Evolutionary conservation across 2,797 vertebrate genomes (phyloP).

Genomic region (Scarus forsteni): DNA sequence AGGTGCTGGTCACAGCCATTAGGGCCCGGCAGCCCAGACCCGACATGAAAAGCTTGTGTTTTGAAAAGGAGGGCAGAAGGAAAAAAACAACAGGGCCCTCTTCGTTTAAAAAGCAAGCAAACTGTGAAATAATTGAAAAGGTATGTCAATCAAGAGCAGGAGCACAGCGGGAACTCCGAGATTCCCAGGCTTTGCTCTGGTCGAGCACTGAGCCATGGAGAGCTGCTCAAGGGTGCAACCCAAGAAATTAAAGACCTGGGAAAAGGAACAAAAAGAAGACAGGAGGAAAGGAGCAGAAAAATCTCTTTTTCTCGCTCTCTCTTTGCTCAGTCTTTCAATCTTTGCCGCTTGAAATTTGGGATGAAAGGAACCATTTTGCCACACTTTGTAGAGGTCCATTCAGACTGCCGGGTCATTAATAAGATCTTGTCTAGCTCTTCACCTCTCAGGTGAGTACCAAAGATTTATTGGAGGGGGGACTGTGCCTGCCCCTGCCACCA

Average conservation of each 20-base stretch:
- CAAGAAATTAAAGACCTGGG: conserved; percentile 84
- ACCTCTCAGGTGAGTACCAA: conserved; percentile 87
- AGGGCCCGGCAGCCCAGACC: conserved; percentile 83
- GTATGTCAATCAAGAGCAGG: conserved; percentile 88
- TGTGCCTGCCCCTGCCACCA: conserved; percentile 62
- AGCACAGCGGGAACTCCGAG: conserved; percentile 79
- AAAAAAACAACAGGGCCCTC: conserved; percentile 86
- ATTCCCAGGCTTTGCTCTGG: conserved; percentile 87
- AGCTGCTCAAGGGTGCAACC: conserved; percentile 82
- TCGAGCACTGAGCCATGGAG: conserved; percentile 83
- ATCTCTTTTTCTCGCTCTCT: conserved; percentile 60
- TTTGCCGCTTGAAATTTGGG: conserved; percentile 79
- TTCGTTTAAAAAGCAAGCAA: conserved; percentile 88
- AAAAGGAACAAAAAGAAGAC: conserved; percentile 77
- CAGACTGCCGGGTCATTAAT: conserved; percentile 80
- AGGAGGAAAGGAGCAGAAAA: conserved; percentile 68
- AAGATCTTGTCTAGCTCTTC: conserved; percentile 83
- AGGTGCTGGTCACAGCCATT: conserved; percentile 90
- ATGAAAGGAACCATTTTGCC: conserved; percentile 80
- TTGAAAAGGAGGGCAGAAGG: conserved; percentile 85
- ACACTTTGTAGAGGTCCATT: conserved; percentile 65
- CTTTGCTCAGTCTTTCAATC: conserved; percentile 75
- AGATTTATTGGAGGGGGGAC: conserved; percentile 50
- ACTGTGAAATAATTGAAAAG: conserved; percentile 93
- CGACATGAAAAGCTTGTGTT: conserved; percentile 89